Conservation (phyloP, 2,797 vertebrate genomes). For the Adelosebastes latens region DNA sequence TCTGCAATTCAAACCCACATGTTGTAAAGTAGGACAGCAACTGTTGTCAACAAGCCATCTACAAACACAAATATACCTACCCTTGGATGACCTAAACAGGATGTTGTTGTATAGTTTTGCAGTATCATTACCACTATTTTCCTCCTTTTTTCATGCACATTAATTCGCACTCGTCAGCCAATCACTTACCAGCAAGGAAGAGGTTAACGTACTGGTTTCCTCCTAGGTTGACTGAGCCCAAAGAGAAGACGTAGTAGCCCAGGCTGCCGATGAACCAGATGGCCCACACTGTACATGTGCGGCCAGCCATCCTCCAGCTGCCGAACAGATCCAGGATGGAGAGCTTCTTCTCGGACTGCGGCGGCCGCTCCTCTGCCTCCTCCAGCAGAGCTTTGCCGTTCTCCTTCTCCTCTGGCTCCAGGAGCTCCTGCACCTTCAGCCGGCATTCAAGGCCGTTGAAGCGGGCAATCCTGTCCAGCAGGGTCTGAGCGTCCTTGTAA, state of each 20-base stretch:
- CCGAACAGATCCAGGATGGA: constrained; percentile 89
- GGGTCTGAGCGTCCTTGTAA: constrained; percentile 84
- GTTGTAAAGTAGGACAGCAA: neutral
- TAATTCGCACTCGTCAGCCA: neutral
- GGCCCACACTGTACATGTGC: constrained; percentile 91
- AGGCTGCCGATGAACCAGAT: constrained; percentile 95
- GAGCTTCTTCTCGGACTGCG: constrained; percentile 77
- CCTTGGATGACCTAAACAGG: neutral
- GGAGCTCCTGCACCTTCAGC: constrained; percentile 85
- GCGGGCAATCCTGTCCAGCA: constrained; percentile 86
- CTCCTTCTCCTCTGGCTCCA: constrained; percentile 65
- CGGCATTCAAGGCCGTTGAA: constrained; percentile 84
- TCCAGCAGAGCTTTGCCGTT: constrained; percentile 49
- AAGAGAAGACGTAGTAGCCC: constrained; percentile 93
- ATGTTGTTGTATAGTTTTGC: neutral
- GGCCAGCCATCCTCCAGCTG: constrained; percentile 86
- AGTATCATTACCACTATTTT: neutral
- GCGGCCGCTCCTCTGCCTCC: constrained; percentile 12
- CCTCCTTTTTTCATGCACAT: neutral
- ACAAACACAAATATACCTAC: neutral
- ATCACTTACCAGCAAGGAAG: constrained; percentile 88
- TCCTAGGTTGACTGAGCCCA: constrained; percentile 90
- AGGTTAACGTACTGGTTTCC: constrained; percentile 93
- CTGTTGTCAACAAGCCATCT: neutral
- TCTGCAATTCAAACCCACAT: neutral